phyloP scores from a whole-genome alignment of 2,888 invertebrate species.

The Noctua pronuba region DNA sequence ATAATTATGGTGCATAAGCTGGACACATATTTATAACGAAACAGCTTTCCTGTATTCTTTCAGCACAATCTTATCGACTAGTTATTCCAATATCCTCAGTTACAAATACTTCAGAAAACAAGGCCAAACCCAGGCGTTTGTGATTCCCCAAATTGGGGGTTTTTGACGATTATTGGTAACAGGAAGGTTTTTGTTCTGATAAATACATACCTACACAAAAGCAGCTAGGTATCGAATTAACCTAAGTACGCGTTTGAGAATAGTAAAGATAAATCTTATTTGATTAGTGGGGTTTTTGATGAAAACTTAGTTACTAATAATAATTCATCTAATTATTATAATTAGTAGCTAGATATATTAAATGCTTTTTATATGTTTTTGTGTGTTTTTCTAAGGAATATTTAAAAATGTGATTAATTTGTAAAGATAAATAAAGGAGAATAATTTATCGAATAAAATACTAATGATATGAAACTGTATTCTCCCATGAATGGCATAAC shows the following conservation, averaged over 20 bases:
- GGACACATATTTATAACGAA: neutral
- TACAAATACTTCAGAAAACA: neutral
- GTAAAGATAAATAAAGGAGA: too few species aligned
- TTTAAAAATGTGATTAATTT: too few species aligned
- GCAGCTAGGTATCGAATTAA: neutral
- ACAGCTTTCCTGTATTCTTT: neutral
- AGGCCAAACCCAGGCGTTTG: neutral
- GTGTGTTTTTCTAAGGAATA: too few species aligned
- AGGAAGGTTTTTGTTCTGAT: neutral
- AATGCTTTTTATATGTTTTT: too few species aligned
- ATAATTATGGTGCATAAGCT: neutral
- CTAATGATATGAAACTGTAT: constrained; percentile 4
- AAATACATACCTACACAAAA: neutral
- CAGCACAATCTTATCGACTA: neutral
- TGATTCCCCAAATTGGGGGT: neutral
- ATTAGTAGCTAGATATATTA: too few species aligned
- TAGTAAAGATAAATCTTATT: neutral
- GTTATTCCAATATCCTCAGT: neutral
- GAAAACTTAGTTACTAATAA: neutral
- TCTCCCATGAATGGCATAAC: constrained; percentile 12
- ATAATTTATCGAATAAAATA: neutral
- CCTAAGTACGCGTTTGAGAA: neutral
- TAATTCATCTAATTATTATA: too few species aligned
- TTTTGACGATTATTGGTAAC: neutral
- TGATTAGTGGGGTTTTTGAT: neutral